Percentiles rank a stretch among this genome's conserved stretches.
These are phyloP conservation scores for Agrilus mali DNA, from an alignment of 2,888 invertebrate species.

Conservation along the genomic window DNA sequence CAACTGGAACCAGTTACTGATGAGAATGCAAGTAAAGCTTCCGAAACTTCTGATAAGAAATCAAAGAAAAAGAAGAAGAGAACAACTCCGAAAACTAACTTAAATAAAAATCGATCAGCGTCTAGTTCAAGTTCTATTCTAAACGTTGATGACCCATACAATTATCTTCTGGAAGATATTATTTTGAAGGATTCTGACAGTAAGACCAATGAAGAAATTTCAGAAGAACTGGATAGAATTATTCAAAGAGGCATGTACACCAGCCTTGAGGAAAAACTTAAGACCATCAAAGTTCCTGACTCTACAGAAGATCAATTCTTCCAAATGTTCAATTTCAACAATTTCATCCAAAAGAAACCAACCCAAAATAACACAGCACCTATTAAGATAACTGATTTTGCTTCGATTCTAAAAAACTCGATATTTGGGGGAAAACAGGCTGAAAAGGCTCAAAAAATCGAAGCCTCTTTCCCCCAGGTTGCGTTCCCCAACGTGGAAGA, in stretches of 20 bases:
- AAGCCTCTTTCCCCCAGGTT: slow-evolving; percentile 4
- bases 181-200: slow-evolving; percentile 18
- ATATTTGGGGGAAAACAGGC: not conserved
- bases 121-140: slow-evolving; percentile 18
- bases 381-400: slow-evolving; percentile 23
- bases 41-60: slow-evolving; percentile 14
- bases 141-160: slow-evolving; percentile 23
- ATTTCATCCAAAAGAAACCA: slow-evolving; percentile 13
- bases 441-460: not conserved
- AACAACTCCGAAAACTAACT: slow-evolving; percentile 4
- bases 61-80: slow-evolving; percentile 22
- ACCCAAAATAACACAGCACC: slow-evolving; percentile 15
- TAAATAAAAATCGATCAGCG: slow-evolving; percentile 9
- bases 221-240: slow-evolving; percentile 30
- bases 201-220: slow-evolving; percentile 31
- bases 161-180: slow-evolving; percentile 23
- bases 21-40: not conserved
- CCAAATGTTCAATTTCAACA: slow-evolving; percentile 20
- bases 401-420: slow-evolving; percentile 9
- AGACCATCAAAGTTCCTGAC: slow-evolving; percentile 22
- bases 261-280: slow-evolving; percentile 30
- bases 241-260: slow-evolving; percentile 32
- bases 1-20: no score
- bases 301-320: slow-evolving; percentile 26
- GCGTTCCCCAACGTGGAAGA: slow-evolving; percentile 7